Evolutionary conservation across 2,797 vertebrate species (phyloP).

Genomic region (Acipenser oxyrinchus): DNA sequence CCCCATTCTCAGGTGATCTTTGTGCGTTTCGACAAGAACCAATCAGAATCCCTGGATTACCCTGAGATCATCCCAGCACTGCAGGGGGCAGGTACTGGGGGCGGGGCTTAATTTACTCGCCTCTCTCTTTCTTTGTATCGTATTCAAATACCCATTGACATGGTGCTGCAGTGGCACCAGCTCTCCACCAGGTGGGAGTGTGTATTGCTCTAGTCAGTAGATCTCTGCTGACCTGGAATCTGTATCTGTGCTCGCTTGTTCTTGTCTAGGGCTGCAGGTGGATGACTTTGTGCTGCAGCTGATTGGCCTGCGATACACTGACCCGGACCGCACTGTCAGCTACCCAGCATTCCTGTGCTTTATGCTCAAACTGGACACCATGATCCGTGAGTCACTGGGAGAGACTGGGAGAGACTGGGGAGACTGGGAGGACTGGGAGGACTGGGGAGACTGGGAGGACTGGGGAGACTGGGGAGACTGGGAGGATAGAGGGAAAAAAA

Average conservation of each 20-base stretch:
- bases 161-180: too few species aligned
- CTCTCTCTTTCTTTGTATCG: too few species aligned
- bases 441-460: neutral
- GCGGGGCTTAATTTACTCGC: neutral
- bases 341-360: constrained; percentile 65
- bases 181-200: too few species aligned
- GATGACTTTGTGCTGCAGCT: constrained; percentile 57
- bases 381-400: constrained; percentile 54
- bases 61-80: constrained; percentile 45
- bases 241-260: constrained; percentile 10
- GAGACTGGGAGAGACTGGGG: neutral
- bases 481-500: neutral
- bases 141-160: too few species aligned
- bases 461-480: too few species aligned
- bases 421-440: neutral
- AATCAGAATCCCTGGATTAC: constrained; percentile 44
- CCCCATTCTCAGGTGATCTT: constrained; percentile 50
- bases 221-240: too few species aligned
- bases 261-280: constrained; percentile 47
- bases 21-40: constrained; percentile 50
- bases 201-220: too few species aligned
- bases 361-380: constrained; percentile 59
- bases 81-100: constrained; percentile 49
- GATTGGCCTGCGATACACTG: constrained; percentile 58
- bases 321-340: constrained; percentile 54